A percentile compares a stretch with the other conserved stretches of the same genome.
Conservation (phyloP, 2,797 vertebrate genomes). For the Enteromius treurensis region DNA sequence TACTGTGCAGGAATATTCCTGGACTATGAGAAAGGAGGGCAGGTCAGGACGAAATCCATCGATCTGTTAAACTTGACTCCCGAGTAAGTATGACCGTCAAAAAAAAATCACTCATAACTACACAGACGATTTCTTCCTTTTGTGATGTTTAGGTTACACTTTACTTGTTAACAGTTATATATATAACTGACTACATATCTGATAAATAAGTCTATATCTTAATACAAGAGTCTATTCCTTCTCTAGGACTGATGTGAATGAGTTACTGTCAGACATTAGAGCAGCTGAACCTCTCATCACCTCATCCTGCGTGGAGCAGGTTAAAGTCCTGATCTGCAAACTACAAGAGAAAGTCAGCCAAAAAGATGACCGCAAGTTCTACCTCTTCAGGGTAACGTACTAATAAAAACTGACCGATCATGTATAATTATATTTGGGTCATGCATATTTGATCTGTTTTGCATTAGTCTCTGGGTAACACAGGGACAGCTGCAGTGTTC, state of each 20-base stretch:
- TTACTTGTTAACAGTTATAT: background rate
- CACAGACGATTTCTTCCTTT: background rate
- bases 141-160: background rate
- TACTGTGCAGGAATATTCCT: conserved; percentile 85
- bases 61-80: conserved; percentile 87
- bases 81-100: conserved; percentile 76
- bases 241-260: conserved; percentile 81
- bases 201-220: background rate
- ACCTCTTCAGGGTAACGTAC: conserved; percentile 85
- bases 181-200: background rate
- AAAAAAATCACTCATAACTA: background rate
- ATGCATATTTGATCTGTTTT: background rate
- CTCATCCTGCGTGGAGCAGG: conserved; percentile 77
- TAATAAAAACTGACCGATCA: background rate
- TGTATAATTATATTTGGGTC: background rate
- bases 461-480: background rate
- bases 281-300: conserved; percentile 88
- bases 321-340: conserved; percentile 83
- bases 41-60: conserved; percentile 86
- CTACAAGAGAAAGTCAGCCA: conserved; percentile 88
- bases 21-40: conserved; percentile 86
- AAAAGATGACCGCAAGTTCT: conserved; percentile 83
- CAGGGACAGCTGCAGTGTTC: background rate
- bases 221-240: background rate
- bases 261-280: conserved; percentile 84